These are phyloP conservation scores for Steinernema feltiae DNA, from an alignment of 1,140 invertebrate species.

Conservation along the genomic window DNA sequence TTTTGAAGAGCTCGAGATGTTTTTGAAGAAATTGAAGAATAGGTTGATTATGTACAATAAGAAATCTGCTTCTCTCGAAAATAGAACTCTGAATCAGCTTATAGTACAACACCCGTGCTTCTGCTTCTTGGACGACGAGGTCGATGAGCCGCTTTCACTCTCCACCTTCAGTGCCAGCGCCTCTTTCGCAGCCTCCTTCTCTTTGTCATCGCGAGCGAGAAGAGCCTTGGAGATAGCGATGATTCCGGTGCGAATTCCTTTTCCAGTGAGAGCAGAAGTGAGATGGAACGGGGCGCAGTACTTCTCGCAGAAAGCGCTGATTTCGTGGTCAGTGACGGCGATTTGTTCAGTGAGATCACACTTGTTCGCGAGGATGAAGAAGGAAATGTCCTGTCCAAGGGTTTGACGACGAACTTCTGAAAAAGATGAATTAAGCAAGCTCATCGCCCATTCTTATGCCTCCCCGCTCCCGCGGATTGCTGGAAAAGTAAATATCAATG, in stretches of 20 bases:
- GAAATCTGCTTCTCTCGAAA: too few species aligned
- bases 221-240: not conserved
- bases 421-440: too few species aligned
- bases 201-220: not conserved
- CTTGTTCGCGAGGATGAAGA: slow-evolving; percentile 5
- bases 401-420: not conserved
- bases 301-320: not conserved
- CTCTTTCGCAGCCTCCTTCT: not conserved
- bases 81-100: not conserved
- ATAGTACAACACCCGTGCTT: not conserved
- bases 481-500: not conserved
- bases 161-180: not conserved
- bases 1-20: not conserved
- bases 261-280: not conserved
- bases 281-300: not conserved
- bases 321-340: not conserved
- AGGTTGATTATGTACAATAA: not conserved
- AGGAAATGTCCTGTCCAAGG: not conserved
- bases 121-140: not conserved
- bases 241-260: slow-evolving; percentile 1
- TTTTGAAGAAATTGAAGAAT: not conserved
- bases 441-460: too few species aligned
- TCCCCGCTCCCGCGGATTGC: too few species aligned
- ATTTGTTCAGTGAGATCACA: not conserved
- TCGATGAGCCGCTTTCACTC: not conserved